Percentiles rank a stretch among this genome's conserved stretches.
These are phyloP conservation scores for Apteryx mantelli DNA, from an alignment of 2,113 vertebrate genomes.

Conservation along the genomic window DNA sequence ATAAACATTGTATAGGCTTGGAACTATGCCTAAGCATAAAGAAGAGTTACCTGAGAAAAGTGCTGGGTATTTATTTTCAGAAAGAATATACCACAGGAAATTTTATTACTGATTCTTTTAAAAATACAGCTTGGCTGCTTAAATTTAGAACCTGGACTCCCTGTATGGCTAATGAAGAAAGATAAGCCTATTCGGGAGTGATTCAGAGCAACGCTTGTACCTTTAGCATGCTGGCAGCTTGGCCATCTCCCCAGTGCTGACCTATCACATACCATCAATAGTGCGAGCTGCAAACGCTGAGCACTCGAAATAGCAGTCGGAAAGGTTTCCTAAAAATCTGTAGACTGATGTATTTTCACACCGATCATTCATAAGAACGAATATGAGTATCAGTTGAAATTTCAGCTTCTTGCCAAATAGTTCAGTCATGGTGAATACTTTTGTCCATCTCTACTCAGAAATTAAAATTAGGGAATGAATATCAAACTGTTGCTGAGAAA, in stretches of 20 bases:
- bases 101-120: not conserved
- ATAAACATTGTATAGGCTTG: slow-evolving; percentile 29
- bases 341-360: not conserved
- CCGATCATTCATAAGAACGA: not conserved
- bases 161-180: not conserved
- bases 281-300: not conserved
- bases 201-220: fast-evolving
- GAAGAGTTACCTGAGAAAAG: not conserved
- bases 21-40: slow-evolving; percentile 11
- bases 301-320: not conserved
- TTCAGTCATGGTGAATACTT: fast-evolving
- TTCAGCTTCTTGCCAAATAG: not conserved
- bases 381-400: not conserved
- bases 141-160: not conserved
- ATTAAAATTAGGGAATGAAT: not conserved
- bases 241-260: not conserved
- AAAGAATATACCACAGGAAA: not conserved
- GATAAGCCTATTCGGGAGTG: not conserved
- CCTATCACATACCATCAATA: not conserved
- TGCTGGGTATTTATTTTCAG: slow-evolving; percentile 8
- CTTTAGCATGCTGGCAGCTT: not conserved
- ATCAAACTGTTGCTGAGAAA: not conserved
- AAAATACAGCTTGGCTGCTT: not conserved
- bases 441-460: not conserved
- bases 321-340: not conserved